Percentiles rank a stretch among this genome's conserved stretches.
phyloP scores from a whole-genome alignment of 2,888 invertebrate genomes.

The Ceratothoa steindachneri region DNA sequence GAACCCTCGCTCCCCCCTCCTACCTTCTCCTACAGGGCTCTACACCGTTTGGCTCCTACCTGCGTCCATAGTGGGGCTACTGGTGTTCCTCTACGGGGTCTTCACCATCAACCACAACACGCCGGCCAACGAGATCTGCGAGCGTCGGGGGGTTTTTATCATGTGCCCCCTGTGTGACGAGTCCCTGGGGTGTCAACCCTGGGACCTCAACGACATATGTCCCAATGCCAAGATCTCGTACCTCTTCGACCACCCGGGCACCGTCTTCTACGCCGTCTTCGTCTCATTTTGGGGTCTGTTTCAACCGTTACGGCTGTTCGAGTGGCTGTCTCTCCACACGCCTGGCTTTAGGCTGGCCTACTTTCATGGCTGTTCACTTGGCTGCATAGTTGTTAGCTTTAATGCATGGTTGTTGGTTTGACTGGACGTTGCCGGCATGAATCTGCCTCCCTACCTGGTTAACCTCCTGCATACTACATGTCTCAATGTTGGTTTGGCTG shows the following conservation, averaged over 20 bases:
- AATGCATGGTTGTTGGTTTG: too few species aligned
- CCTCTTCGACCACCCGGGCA: conserved; percentile 60
- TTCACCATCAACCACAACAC: conserved; percentile 55
- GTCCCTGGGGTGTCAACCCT: conserved; percentile 54
- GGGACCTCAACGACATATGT: conserved; percentile 59
- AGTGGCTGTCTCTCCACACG: background rate
- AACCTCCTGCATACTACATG: too few species aligned
- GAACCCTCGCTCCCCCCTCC: too few species aligned
- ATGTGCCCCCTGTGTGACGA: conserved; percentile 61
- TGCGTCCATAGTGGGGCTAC: conserved; percentile 58
- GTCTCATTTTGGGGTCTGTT: conserved; percentile 47
- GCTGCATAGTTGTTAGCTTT: too few species aligned
- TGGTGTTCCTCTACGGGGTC: conserved; percentile 59
- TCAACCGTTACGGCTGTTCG: background rate
- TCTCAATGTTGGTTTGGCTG: too few species aligned
- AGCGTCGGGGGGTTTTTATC: conserved; percentile 53
- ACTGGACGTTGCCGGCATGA: too few species aligned
- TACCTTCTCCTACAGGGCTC: conserved; percentile 58
- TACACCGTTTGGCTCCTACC: conserved; percentile 61
- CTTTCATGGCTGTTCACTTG: too few species aligned
- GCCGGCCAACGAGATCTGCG: conserved; percentile 58
- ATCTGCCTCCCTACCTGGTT: too few species aligned
- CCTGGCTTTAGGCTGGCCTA: background rate
- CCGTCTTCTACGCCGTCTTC: conserved; percentile 59
- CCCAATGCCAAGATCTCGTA: conserved; percentile 57